These are phyloP conservation scores for Brevimyrus niger DNA, from an alignment of 2,113 vertebrate species.

Conservation along the genomic window DNA sequence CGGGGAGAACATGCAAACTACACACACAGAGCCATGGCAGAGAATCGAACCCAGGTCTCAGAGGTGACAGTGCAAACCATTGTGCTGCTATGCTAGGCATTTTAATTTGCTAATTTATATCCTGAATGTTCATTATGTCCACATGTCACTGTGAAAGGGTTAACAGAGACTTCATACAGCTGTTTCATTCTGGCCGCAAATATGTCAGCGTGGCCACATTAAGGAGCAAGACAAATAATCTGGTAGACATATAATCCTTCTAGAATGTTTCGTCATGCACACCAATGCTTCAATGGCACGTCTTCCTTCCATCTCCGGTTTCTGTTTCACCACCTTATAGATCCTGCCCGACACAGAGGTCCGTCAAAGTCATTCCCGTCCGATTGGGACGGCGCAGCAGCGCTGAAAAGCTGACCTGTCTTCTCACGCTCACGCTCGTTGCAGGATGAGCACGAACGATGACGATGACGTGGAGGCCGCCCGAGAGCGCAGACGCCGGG, in stretches of 20 bases:
- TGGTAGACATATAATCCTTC: neutral
- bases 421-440: neutral
- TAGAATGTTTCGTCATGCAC: neutral
- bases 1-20: neutral
- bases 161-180: neutral
- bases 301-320: neutral
- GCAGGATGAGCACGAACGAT: constrained; percentile 73
- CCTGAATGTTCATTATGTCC: neutral
- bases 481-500: constrained; percentile 82
- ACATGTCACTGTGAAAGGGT: neutral
- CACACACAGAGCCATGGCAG: neutral
- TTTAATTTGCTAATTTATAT: neutral
- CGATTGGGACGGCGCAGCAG: neutral
- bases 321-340: neutral
- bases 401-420: neutral
- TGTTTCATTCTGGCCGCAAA: neutral
- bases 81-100: neutral
- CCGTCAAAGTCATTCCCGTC: neutral
- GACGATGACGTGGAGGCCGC: constrained; percentile 87
- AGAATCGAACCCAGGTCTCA: neutral
- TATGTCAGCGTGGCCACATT: neutral
- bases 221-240: neutral
- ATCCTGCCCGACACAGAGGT: neutral
- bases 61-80: neutral
- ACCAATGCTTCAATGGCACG: neutral